Evolutionary conservation across 2,113 vertebrate genomes (phyloP).

Genomic region (Mastomys natalensis): DNA sequence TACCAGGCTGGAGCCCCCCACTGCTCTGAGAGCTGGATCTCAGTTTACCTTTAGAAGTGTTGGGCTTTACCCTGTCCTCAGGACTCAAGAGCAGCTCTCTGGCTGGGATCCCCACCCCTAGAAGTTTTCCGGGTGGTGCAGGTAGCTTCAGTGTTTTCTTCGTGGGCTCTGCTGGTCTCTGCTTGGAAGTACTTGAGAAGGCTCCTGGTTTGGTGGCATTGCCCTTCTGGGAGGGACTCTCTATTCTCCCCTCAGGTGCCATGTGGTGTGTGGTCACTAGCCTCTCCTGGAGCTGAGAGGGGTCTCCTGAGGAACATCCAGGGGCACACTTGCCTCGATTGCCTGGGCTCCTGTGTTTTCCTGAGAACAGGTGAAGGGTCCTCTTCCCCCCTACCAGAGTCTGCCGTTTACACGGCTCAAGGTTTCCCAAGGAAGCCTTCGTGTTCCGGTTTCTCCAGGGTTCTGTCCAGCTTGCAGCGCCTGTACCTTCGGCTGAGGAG

Average conservation of each 20-base stretch:
- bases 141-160: conserved; percentile 65
- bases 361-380: conserved; percentile 21
- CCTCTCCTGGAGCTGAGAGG: conserved; percentile 67
- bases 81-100: neutral
- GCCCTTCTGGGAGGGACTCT: conserved; percentile 69
- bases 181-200: conserved; percentile 66
- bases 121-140: neutral
- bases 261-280: neutral
- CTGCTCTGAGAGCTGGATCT: conserved; percentile 82
- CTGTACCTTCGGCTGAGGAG: neutral
- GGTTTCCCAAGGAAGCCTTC: neutral
- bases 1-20: conserved; percentile 53
- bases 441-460: neutral
- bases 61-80: conserved; percentile 64
- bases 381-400: neutral
- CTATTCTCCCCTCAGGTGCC: neutral
- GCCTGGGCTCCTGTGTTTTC: neutral
- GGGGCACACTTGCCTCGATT: neutral
- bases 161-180: neutral
- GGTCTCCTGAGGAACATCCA: fast-evolving
- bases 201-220: neutral
- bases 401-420: conserved; percentile 62
- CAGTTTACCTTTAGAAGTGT: conserved; percentile 19
- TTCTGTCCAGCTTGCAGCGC: neutral
- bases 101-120: neutral